A percentile compares a stretch with the other conserved stretches of the same genome.
Conservation (phyloP, 1,140 invertebrate genomes). For the Cylas formicarius region DNA sequence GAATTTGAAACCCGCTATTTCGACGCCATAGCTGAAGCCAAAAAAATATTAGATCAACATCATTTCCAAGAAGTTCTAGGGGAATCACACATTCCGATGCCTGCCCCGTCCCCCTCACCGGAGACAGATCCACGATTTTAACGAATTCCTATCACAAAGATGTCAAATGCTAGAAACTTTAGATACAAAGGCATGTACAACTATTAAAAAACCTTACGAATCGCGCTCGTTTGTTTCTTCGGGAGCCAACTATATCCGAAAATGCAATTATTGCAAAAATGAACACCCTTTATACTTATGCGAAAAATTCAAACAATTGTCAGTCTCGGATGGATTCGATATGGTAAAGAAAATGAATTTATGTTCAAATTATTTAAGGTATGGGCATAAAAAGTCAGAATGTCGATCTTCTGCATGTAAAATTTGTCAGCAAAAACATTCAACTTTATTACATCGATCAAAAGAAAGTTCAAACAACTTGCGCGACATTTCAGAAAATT, state of each 20-base stretch:
- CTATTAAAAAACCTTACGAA: too few relatives aligned
- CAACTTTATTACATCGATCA: too few relatives aligned
- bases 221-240: not conserved
- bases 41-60: slow-evolving; percentile 2
- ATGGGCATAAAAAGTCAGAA: slow-evolving; percentile 2
- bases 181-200: slow-evolving; percentile 4
- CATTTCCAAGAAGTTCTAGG: too few relatives aligned
- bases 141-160: slow-evolving; percentile 9
- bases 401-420: too few relatives aligned
- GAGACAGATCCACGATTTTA: slow-evolving; percentile 4
- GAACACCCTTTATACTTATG: slow-evolving; percentile 7
- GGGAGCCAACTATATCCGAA: not conserved
- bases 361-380: slow-evolving; percentile 14
- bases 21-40: not conserved
- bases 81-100: too few relatives aligned
- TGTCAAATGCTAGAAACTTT: slow-evolving; percentile 15
- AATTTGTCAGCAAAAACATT: too few relatives aligned
- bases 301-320: slow-evolving; percentile 6
- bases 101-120: not conserved
- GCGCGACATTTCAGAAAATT: too few relatives aligned
- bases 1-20: slow-evolving; percentile 10
- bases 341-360: slow-evolving; percentile 11
- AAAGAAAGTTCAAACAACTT: too few relatives aligned
- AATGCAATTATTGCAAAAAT: not conserved
- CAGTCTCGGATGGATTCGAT: not conserved